These are phyloP conservation scores for Pterocles orientalis DNA, from an alignment of 2,113 vertebrate species.

Conservation along the genomic window DNA sequence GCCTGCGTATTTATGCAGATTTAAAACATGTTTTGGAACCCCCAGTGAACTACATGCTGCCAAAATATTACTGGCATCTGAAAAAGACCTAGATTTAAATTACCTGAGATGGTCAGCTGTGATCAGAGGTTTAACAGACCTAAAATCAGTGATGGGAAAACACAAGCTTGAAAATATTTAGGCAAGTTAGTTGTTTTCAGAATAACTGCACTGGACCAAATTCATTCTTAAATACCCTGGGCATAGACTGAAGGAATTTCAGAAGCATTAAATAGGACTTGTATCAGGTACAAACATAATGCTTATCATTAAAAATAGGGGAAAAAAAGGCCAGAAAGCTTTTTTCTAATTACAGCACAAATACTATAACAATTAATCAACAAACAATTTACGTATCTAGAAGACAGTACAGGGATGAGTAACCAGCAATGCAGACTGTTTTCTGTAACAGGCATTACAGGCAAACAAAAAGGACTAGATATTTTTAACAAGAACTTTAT, in stretches of 20 bases:
- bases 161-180: neutral
- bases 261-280: neutral
- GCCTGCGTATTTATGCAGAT: neutral
- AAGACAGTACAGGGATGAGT: neutral
- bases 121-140: neutral
- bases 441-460: neutral
- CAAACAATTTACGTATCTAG: neutral
- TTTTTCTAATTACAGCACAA: neutral
- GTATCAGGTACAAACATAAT: neutral
- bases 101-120: neutral
- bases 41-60: neutral
- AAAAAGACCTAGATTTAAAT: neutral
- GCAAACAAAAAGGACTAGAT: neutral
- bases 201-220: neutral
- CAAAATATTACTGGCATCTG: neutral
- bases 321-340: neutral
- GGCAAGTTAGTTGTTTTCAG: neutral
- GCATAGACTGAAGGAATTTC: neutral
- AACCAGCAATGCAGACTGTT: neutral
- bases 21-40: neutral
- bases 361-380: neutral
- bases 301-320: neutral
- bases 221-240: neutral
- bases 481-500: neutral
- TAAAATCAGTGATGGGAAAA: neutral